phyloP scores from a whole-genome alignment of 2,113 vertebrate species.

The Cygnus buccinator region DNA sequence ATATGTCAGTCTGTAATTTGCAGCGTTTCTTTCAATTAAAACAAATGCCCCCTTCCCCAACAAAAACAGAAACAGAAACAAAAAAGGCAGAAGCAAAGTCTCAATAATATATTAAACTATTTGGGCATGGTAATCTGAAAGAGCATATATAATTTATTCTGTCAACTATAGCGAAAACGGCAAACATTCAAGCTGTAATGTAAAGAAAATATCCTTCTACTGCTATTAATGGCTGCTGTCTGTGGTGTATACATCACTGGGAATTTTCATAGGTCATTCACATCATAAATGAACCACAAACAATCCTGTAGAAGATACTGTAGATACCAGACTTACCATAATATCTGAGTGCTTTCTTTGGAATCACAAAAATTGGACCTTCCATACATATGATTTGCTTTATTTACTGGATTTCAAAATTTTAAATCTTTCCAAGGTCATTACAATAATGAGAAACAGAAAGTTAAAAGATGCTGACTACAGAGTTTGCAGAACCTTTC shows the following conservation, averaged over 20 bases:
- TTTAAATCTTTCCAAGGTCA: slow-evolving; percentile 33
- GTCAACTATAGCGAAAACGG: slow-evolving; percentile 35
- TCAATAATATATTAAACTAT: background rate
- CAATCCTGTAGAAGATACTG: background rate
- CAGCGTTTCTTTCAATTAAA: slow-evolving; percentile 29
- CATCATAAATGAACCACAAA: slow-evolving; percentile 39
- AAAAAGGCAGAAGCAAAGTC: background rate
- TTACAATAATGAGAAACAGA: slow-evolving; percentile 30
- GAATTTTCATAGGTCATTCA: slow-evolving; percentile 25
- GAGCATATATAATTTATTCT: slow-evolving; percentile 32
- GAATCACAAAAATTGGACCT: slow-evolving; percentile 20
- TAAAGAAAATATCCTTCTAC: slow-evolving; percentile 35
- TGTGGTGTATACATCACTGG: background rate
- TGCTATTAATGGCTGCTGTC: slow-evolving; percentile 32
- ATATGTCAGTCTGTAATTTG: slow-evolving; percentile 36
- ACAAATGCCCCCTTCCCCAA: background rate
- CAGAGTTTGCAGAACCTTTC: slow-evolving; percentile 10
- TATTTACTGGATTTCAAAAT: slow-evolving; percentile 42
- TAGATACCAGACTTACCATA: background rate
- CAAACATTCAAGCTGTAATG: slow-evolving; percentile 46
- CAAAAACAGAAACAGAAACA: background rate
- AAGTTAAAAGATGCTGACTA: slow-evolving; percentile 36
- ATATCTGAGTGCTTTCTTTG: slow-evolving; percentile 11
- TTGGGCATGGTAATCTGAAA: slow-evolving; percentile 1
- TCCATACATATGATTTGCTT: slow-evolving; percentile 22